Evolutionary conservation across 2,113 vertebrate genomes (phyloP).

Genomic region (Pithys albifrons): DNA sequence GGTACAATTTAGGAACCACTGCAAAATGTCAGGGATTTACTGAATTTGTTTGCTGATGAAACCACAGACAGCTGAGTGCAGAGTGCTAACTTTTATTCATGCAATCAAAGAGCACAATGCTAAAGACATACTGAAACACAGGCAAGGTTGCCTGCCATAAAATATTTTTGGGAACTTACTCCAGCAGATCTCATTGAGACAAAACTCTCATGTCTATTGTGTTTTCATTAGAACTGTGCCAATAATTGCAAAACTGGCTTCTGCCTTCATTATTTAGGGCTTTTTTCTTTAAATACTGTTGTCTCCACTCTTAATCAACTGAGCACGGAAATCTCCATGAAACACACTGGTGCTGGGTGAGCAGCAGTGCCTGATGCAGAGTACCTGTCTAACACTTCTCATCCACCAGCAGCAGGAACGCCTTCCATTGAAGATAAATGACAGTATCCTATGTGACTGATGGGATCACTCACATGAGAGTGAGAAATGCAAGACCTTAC

Average conservation of each 20-base stretch:
- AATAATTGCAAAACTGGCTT: neutral
- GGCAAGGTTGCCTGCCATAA: neutral
- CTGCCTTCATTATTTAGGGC: neutral
- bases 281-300: neutral
- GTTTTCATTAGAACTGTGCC: neutral
- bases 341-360: accelerated
- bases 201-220: neutral
- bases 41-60: slow-evolving; percentile 55
- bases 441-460: neutral
- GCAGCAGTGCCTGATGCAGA: neutral
- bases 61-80: slow-evolving; percentile 43
- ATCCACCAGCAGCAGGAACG: neutral
- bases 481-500: neutral
- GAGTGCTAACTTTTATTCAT: slow-evolving; percentile 53
- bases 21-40: slow-evolving; percentile 56
- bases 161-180: slow-evolving; percentile 16
- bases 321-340: neutral
- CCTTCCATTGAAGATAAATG: neutral
- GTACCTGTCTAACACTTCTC: neutral
- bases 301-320: neutral
- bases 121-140: slow-evolving; percentile 26
- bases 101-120: slow-evolving; percentile 41
- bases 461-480: neutral
- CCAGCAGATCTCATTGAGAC: neutral
- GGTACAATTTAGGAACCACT: slow-evolving; percentile 59